Conservation (phyloP, 2,888 invertebrate species). For the Pyrgus malvae region DNA sequence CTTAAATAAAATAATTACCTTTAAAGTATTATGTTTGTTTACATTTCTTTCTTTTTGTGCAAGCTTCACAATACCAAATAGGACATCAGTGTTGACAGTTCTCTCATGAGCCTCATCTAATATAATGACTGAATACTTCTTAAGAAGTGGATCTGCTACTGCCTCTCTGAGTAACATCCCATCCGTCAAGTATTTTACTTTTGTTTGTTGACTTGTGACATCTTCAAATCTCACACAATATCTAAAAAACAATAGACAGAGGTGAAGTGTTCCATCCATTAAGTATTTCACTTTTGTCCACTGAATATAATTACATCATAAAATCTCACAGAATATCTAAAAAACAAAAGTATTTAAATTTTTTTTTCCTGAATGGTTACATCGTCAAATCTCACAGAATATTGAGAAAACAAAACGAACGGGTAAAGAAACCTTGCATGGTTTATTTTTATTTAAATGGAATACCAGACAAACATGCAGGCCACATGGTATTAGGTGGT, state of each 20-base stretch:
- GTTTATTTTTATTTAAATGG: too few species aligned
- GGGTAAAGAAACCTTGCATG: too few species aligned
- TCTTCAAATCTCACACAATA: slow-evolving; percentile 96
- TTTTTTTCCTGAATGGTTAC: too few species aligned
- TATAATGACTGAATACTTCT: slow-evolving; percentile 91
- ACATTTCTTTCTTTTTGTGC: slow-evolving; percentile 89
- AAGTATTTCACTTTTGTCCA: too few species aligned
- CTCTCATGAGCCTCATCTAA: slow-evolving; percentile 98
- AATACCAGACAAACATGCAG: too few species aligned
- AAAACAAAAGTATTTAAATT: too few species aligned
- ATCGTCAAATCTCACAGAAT: too few species aligned
- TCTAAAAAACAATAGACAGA: slow-evolving; percentile 63
- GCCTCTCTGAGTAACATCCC: slow-evolving; percentile 97
- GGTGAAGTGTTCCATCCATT: too few species aligned
- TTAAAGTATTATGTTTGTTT: slow-evolving; percentile 83
- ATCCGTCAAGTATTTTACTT: slow-evolving; percentile 96
- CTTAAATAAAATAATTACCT: slow-evolving; percentile 67
- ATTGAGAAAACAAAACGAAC: too few species aligned
- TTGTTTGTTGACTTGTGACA: slow-evolving; percentile 88
- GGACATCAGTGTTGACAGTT: slow-evolving; percentile 95
- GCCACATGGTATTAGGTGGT: too few species aligned
- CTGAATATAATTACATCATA: too few species aligned
- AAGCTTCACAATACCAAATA: slow-evolving; percentile 95
- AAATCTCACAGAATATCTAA: too few species aligned
- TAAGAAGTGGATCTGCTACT: slow-evolving; percentile 87